These are phyloP conservation scores for Calameuta filiformis DNA, from an alignment of 2,888 invertebrate genomes.

Conservation along the genomic window DNA sequence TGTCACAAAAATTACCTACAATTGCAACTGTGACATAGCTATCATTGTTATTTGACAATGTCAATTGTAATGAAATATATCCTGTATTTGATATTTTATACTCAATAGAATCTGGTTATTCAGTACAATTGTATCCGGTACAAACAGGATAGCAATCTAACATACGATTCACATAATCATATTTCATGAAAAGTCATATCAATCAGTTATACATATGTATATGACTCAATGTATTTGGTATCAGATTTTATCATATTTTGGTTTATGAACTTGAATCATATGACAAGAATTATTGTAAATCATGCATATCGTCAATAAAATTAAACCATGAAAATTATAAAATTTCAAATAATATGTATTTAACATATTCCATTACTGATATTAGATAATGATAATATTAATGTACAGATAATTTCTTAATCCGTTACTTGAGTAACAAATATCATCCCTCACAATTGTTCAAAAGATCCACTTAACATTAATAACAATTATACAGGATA, in stretches of 20 bases:
- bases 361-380: not conserved
- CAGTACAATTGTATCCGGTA: not conserved
- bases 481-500: constrained; percentile 26
- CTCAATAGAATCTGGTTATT: not conserved
- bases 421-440: not conserved
- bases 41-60: not conserved
- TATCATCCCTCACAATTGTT: not conserved
- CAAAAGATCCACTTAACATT: not conserved
- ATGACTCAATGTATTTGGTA: not conserved
- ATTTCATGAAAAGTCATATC: not conserved
- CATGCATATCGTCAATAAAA: not conserved
- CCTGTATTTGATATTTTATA: not conserved
- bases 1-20: not conserved
- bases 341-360: not conserved
- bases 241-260: not conserved
- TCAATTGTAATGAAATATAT: not conserved
- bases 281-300: not conserved
- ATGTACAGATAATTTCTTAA: not conserved
- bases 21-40: not conserved
- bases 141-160: not conserved
- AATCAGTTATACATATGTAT: not conserved
- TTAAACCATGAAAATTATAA: not conserved
- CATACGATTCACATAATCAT: not conserved
- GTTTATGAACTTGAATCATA: not conserved
- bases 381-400: not conserved